These are phyloP conservation scores for Acronicta aceris DNA, from an alignment of 2,888 invertebrate genomes.

Conservation along the genomic window DNA sequence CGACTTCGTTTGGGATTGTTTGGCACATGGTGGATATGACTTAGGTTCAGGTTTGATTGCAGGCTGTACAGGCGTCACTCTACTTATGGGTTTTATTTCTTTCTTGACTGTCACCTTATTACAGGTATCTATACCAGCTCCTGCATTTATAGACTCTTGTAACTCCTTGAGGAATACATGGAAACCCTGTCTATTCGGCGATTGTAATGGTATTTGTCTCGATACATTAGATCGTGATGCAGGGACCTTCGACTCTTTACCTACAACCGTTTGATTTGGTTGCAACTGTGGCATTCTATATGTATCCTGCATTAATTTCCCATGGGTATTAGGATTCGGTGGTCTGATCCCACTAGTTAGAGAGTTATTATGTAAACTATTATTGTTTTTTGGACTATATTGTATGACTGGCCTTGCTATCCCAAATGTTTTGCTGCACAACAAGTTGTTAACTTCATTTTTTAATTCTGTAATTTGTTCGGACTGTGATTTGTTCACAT, in stretches of 20 bases:
- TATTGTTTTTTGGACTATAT: constrained; percentile 37
- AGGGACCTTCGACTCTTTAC: constrained; percentile 9
- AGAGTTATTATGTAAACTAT: constrained; percentile 20
- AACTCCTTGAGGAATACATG: constrained; percentile 74
- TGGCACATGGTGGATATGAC: constrained; percentile 67
- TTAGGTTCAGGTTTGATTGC: constrained; percentile 54
- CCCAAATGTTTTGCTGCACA: constrained; percentile 43
- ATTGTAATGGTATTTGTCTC: constrained; percentile 13
- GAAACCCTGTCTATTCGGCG: constrained; percentile 57
- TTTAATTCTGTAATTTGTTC: constrained; percentile 58
- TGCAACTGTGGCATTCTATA: constrained; percentile 10
- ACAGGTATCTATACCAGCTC: constrained; percentile 50
- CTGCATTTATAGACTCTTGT: constrained; percentile 70
- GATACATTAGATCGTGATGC: constrained; percentile 1
- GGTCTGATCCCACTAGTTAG: constrained; percentile 11
- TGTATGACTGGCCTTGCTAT: constrained; percentile 54
- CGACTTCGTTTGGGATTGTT: constrained; percentile 71
- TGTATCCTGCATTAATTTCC: constrained; percentile 9
- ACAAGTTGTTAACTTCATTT: constrained; percentile 54
- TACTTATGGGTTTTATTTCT: constrained; percentile 56
- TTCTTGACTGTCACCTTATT: constrained; percentile 26
- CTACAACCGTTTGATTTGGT: background rate
- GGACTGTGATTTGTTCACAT: constrained; percentile 65
- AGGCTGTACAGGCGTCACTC: constrained; percentile 56
- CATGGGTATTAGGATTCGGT: constrained; percentile 12